phyloP scores from a whole-genome alignment of 1,140 invertebrate genomes.

The Pseudomyrmex concolor region DNA sequence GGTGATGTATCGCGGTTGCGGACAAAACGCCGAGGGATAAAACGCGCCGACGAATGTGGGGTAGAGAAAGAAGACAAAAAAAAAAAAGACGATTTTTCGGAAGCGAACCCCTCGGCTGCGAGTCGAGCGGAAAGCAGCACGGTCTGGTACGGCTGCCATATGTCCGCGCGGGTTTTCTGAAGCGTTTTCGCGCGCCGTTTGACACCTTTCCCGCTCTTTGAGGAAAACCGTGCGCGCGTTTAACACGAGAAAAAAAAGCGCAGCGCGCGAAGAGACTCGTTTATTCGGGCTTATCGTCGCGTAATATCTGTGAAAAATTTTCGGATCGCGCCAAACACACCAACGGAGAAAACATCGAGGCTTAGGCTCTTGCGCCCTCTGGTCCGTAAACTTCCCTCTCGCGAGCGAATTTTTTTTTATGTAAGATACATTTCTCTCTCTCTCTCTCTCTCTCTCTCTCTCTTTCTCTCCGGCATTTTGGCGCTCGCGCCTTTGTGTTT shows the following conservation, averaged over 20 bases:
- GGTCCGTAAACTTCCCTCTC: neutral
- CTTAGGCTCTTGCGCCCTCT: neutral
- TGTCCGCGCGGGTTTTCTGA: constrained; percentile 48
- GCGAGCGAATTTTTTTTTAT: neutral
- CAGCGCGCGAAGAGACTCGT: constrained; percentile 38
- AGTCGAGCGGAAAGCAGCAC: constrained; percentile 55
- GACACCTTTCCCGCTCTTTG: constrained; percentile 36
- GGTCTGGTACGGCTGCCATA: constrained; percentile 68
- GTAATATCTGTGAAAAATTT: constrained; percentile 39
- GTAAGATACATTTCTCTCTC: no score
- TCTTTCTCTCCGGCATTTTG: neutral
- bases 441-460: neutral
- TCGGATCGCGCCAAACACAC: neutral
- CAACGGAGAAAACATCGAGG: no score
- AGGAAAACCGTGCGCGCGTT: neutral
- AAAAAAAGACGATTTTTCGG: constrained; percentile 62
- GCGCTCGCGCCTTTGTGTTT: no score
- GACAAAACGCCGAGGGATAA: no score
- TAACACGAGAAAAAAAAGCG: constrained; percentile 4
- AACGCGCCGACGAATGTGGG: neutral
- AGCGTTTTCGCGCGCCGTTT: constrained; percentile 62
- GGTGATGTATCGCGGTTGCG: constrained; percentile 17
- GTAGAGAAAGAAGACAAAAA: neutral
- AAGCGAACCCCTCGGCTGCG: constrained; percentile 35
- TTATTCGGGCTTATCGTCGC: constrained; percentile 60